Conservation (phyloP, 2,113 vertebrate species). For the Conger conger region DNA sequence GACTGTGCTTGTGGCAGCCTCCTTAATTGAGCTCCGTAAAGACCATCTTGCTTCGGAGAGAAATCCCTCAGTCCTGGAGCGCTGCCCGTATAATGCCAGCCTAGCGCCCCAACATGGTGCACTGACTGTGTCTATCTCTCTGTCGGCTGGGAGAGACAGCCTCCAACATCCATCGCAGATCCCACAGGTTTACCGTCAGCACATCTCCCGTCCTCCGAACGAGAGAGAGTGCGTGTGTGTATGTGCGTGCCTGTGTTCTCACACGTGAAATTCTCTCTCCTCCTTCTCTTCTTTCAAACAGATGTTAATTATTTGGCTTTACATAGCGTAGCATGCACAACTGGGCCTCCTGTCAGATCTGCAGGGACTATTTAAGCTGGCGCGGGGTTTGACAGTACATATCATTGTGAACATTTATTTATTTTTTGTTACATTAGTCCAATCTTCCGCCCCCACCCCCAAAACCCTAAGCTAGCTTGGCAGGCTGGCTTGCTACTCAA, state of each 20-base stretch:
- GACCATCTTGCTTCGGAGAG: neutral
- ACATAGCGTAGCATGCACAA: constrained; percentile 79
- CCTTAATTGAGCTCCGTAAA: neutral
- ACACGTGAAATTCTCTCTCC: constrained; percentile 22
- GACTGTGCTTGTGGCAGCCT: too few relatives aligned
- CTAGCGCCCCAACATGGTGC: neutral
- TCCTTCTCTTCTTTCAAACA: constrained; percentile 58
- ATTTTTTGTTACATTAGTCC: constrained; percentile 1
- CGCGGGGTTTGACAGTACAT: constrained; percentile 77
- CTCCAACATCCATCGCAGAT: neutral
- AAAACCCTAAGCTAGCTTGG: neutral
- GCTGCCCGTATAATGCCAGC: neutral
- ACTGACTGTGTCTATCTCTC: neutral
- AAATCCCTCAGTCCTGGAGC: neutral
- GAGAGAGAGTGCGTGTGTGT: neutral
- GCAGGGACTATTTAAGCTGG: constrained; percentile 72
- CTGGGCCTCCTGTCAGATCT: constrained; percentile 77
- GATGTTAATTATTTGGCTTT: constrained; percentile 85
- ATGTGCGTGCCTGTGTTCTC: constrained; percentile 9
- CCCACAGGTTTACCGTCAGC: neutral
- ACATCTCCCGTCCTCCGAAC: neutral
- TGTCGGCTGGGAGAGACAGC: neutral
- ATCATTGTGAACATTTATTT: constrained; percentile 56
- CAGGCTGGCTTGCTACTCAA: neutral
- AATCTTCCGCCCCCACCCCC: too few relatives aligned